Evolutionary conservation across 1,140 invertebrate species (phyloP).

Genomic region (Lepidurus packardi): DNA sequence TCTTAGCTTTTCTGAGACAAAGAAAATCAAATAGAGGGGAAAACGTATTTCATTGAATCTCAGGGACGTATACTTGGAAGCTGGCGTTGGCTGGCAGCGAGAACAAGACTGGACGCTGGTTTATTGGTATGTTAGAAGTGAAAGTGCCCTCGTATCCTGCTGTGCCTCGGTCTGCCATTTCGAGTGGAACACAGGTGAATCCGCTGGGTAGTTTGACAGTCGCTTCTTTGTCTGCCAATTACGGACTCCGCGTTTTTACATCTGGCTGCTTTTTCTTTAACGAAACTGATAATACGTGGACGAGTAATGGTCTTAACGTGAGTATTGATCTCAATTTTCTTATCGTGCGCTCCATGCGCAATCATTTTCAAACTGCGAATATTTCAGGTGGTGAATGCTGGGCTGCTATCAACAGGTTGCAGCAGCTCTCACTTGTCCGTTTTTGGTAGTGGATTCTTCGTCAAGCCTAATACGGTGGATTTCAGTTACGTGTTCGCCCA

Average conservation of each 20-base stretch:
- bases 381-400: slow-evolving; percentile 32
- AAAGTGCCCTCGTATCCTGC: slow-evolving; percentile 33
- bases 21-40: background rate
- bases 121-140: slow-evolving; percentile 40
- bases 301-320: slow-evolving; percentile 41
- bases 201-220: slow-evolving; percentile 31
- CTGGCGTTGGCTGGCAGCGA: background rate
- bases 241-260: slow-evolving; percentile 41
- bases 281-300: slow-evolving; percentile 40
- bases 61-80: slow-evolving; percentile 23
- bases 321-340: slow-evolving; percentile 31
- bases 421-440: slow-evolving; percentile 52
- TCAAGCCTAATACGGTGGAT: slow-evolving; percentile 53
- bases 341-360: background rate
- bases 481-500: slow-evolving; percentile 53
- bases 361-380: background rate
- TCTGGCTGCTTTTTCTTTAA: slow-evolving; percentile 43
- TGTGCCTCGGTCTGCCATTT: slow-evolving; percentile 35
- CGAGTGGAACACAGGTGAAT: slow-evolving; percentile 36
- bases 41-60: slow-evolving; percentile 27
- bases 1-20: background rate
- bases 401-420: slow-evolving; percentile 45
- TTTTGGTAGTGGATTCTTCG: slow-evolving; percentile 52
- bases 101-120: slow-evolving; percentile 41
- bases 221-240: slow-evolving; percentile 40